Evolutionary conservation across 2,888 invertebrate species (phyloP).

Genomic region (Drosophila affinis): DNA sequence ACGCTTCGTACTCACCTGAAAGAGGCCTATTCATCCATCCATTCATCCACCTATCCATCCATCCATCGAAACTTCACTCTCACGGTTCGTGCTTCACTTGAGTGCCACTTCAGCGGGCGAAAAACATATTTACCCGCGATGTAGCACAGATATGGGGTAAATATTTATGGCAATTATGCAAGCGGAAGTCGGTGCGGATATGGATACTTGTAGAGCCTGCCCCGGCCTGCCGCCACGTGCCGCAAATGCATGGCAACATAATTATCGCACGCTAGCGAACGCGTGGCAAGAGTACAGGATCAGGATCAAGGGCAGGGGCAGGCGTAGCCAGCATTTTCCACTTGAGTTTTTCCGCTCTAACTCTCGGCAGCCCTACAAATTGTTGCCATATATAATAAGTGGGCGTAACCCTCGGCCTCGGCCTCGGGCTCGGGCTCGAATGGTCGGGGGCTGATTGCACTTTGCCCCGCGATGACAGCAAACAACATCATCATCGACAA

Average conservation of each 20-base stretch:
- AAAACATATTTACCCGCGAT: slow-evolving; percentile 66
- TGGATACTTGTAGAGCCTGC: slow-evolving; percentile 78
- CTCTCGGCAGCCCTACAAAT: slow-evolving; percentile 56
- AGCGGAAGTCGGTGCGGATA: slow-evolving; percentile 74
- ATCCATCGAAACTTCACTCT: slow-evolving; percentile 6
- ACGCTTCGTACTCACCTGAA: slow-evolving; percentile 65
- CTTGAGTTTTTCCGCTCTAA: slow-evolving; percentile 50
- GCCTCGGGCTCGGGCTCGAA: slow-evolving; percentile 1
- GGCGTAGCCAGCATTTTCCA: slow-evolving; percentile 34
- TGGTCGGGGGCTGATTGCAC: slow-evolving; percentile 27
- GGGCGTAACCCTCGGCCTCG: slow-evolving; percentile 57
- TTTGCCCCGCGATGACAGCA: slow-evolving; percentile 42
- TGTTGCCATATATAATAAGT: slow-evolving; percentile 66
- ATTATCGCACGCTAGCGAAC: slow-evolving; percentile 81
- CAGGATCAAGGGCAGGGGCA: neutral
- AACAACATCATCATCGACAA: slow-evolving; percentile 36
- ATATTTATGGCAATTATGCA: slow-evolving; percentile 68
- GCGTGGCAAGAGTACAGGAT: slow-evolving; percentile 43
- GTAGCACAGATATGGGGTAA: slow-evolving; percentile 60
- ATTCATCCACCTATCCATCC: neutral
- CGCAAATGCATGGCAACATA: slow-evolving; percentile 73
- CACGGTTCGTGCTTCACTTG: slow-evolving; percentile 46
- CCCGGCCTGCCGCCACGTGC: slow-evolving; percentile 66
- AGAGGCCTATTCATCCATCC: slow-evolving; percentile 29
- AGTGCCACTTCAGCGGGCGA: slow-evolving; percentile 63